phyloP scores from a whole-genome alignment of 1,140 invertebrate genomes.

The Ladona fulva region DNA sequence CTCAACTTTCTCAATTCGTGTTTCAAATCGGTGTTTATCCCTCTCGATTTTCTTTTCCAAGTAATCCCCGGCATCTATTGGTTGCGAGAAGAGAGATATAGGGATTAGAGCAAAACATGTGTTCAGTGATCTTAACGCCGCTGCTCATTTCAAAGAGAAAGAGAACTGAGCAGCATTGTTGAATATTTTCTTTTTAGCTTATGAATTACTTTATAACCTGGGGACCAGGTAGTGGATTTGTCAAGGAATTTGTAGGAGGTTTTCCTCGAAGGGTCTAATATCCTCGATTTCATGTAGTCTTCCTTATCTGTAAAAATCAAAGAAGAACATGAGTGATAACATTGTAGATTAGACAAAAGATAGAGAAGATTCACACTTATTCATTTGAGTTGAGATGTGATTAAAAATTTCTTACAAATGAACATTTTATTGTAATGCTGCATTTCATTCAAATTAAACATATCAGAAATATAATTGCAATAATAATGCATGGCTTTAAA shows the following conservation, averaged over 20 bases:
- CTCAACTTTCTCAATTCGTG: neutral
- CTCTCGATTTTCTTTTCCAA: neutral
- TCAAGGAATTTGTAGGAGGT: neutral
- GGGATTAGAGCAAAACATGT: no score
- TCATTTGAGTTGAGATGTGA: no score
- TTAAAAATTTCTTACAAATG: no score
- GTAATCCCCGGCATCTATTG: neutral
- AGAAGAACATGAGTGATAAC: neutral
- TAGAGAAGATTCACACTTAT: no score
- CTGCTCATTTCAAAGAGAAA: no score
- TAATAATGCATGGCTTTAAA: no score
- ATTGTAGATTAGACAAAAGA: no score
- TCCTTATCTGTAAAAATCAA: neutral
- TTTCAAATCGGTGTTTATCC: neutral
- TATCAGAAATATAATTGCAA: no score
- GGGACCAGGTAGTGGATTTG: neutral
- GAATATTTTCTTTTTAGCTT: neutral
- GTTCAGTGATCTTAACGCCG: no score
- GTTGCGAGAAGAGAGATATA: neutral
- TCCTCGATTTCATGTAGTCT: slow-evolving; percentile 6
- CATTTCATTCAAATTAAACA: no score
- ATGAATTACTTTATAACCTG: neutral
- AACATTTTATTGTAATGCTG: no score
- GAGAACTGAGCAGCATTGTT: no score
- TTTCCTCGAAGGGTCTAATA: neutral